Base-by-base conservation (phyloP, 2,797 vertebrate species). In the Hydrophis major region DNA sequence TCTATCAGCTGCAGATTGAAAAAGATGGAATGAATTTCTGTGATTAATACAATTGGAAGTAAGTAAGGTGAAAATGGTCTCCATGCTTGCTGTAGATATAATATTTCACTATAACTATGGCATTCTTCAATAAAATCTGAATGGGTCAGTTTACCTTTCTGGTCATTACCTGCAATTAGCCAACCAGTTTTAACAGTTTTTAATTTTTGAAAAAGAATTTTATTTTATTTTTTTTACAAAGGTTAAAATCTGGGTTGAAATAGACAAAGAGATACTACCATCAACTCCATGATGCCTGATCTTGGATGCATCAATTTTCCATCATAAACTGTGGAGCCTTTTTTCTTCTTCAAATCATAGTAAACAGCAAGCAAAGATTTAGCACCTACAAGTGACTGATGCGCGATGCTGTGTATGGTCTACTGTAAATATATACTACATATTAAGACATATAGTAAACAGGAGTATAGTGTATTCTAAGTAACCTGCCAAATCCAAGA, bases 41-140 rank as follows among this genome's bases (percentile, higher is more conserved):
- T 78, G 92, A 96, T 95, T 90, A 96, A 96, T 96, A 66, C 97
- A 96, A 95, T 95, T 92, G 74, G 55, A 94, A 88, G 92, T 96
- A 4, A 92, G 94, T 96, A 96, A 97, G 94, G 96, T 96, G 94
- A 95, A 55, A 69, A 95, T 66, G 92, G 86, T 86, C 94, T 96
- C 95, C 89, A 86, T 59, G 47, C 95, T 94, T 95, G 87, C 92
- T 91, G 27, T 93, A 93, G 93, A 95, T 94, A 95, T 94, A 95
- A 60, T 94, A 95, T 87, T 91, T 96, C 92, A 94, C 94, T 95
- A 92, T 95, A 90, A 94, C 93, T 95, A 96, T 94, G 95, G 94
- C 53, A 69, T 88, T 95, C 94, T 86, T 87, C 63, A 93, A 91
- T 94, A 95, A 96, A 94, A 92, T 91, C 94, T 94, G 93, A 95